phyloP scores from a whole-genome alignment of 2,888 invertebrate genomes.

The Acheta domesticus region DNA sequence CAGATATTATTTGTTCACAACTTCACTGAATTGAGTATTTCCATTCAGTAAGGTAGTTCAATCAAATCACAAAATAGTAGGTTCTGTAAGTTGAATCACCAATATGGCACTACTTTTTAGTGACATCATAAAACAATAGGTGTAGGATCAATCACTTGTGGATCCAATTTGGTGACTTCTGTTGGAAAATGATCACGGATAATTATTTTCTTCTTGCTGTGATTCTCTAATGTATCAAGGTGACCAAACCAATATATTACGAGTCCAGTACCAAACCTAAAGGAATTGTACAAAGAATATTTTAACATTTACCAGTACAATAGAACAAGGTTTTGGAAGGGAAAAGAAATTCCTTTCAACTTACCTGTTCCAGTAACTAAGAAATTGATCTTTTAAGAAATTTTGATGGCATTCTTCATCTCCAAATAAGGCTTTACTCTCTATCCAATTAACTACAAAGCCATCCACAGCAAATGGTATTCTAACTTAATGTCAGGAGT shows the following conservation, averaged over 20 bases:
- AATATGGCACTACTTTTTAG: too few species aligned
- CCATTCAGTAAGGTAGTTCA: too few species aligned
- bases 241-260: conserved; percentile 97
- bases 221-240: conserved; percentile 56
- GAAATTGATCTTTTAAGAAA: conserved; percentile 79
- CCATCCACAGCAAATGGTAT: conserved; percentile 83
- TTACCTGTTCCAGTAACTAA: conserved; percentile 82
- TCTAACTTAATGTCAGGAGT: conserved; percentile 91
- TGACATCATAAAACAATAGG: background rate
- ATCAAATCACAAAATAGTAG: too few species aligned
- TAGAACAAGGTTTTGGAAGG: background rate
- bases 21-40: too few species aligned
- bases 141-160: background rate
- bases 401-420: conserved; percentile 75
- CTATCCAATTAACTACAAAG: conserved; percentile 89
- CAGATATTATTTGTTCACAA: too few species aligned
- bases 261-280: conserved; percentile 84
- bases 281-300: conserved; percentile 31
- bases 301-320: background rate
- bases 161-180: background rate
- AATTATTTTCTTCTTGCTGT: conserved; percentile 53
- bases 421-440: conserved; percentile 94
- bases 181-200: conserved; percentile 60
- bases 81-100: too few species aligned
- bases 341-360: background rate